Base-by-base conservation (phyloP, 2,888 invertebrate species). In the Caenorhabditis angaria region DNA sequence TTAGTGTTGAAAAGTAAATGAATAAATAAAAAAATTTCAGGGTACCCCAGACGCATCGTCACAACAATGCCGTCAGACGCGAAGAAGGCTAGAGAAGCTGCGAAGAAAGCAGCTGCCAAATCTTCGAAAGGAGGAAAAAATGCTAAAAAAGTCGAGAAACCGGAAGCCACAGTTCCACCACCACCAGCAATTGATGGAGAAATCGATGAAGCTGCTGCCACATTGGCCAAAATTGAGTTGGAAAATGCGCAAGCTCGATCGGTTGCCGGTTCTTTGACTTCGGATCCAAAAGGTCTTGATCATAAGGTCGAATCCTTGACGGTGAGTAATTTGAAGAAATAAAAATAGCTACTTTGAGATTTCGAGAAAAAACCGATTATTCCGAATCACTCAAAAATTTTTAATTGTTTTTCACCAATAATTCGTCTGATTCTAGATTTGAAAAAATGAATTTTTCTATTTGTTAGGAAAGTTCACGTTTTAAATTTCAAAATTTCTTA, bases 51-150 rank as follows among this genome's bases (percentile, higher is more conserved):
- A 61, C 70, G 65, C 65, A 55, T 63, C 65, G 56, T 51, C 57
- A 57, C 29, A 41, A 67, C 25, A 51, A 99, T 99, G 99, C 97
- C 99, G 88, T 99, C 99, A 85, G 97, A 97, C 90, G 93, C 96
- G 41, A 97, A 99, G 90, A 97, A 99, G 91, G 94, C 95, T 88
- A 93, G 96, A 88, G 95, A 94, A 88, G 94, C 94, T 88, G 94
- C 95, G 89, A 99, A 97, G 90, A 99, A 97, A 88, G 96, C 77
- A 50, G 80, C 77, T 25, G 67, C 75, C 18, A 79, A 79, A 27
- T 12, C 50, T 35, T 60, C 65, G 32, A 71, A 68, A 62, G 61
- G 63, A 50, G 76, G 76, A 71, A 48, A 62, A 50, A 18, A 18
- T 41, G 41, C 14, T 18, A 68, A 71, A 50, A 50, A 20, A 28